phyloP scores from a whole-genome alignment of 2,797 vertebrate genomes.

The Sparidentex hasta region DNA sequence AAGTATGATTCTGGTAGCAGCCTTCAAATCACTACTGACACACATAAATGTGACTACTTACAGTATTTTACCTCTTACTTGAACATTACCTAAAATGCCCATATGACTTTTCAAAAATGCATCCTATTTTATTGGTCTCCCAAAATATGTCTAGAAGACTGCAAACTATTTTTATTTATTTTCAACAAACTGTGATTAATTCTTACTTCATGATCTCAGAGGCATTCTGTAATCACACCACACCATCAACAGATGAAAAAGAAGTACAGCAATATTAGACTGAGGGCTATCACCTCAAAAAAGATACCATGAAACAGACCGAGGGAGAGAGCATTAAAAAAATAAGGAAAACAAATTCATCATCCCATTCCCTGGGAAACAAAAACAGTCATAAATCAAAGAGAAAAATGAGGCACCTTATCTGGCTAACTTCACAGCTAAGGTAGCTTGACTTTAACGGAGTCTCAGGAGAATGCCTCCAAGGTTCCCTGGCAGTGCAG shows the following conservation, averaged over 20 bases:
- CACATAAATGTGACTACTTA: not conserved
- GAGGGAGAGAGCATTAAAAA: constrained; percentile 65
- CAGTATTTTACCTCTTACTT: not conserved
- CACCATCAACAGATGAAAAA: constrained; percentile 36
- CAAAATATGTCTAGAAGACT: not conserved
- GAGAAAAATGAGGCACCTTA: constrained; percentile 84
- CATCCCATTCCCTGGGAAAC: constrained; percentile 78
- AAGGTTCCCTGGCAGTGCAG: constrained; percentile 73
- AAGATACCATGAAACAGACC: constrained; percentile 45
- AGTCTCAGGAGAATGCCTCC: constrained; percentile 77
- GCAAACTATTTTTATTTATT: constrained; percentile 1
- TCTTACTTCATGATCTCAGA: constrained; percentile 24
- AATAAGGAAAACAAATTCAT: constrained; percentile 82
- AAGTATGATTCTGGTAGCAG: not conserved
- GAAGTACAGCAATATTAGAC: constrained; percentile 32
- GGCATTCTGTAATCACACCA: constrained; percentile 14
- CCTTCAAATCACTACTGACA: not conserved
- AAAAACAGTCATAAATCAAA: constrained; percentile 86
- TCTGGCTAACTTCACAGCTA: constrained; percentile 86
- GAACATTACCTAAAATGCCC: not conserved
- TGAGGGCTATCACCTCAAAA: constrained; percentile 46
- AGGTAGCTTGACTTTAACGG: constrained; percentile 83
- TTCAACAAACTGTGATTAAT: constrained; percentile 47
- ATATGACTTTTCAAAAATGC: not conserved
- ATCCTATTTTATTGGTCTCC: not conserved